These are phyloP conservation scores for Drosophila stalkeri DNA, from an alignment of 2,888 invertebrate species.

Conservation along the genomic window DNA sequence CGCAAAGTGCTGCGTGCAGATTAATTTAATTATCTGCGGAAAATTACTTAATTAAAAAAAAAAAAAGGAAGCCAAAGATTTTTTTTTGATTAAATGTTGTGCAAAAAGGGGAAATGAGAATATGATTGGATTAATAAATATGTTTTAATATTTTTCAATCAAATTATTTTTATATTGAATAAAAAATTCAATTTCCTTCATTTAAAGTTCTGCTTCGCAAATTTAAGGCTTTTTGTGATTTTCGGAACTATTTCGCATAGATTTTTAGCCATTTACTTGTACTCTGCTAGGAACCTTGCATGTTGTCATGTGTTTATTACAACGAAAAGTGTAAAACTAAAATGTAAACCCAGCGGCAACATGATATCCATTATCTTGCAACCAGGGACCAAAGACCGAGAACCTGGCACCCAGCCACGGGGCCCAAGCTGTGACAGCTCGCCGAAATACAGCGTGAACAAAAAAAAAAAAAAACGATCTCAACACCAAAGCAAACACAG, in stretches of 20 bases:
- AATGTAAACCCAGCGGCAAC: constrained; percentile 71
- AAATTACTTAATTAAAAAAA: not conserved
- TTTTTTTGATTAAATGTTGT: not conserved
- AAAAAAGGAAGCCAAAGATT: not conserved
- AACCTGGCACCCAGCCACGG: constrained; percentile 16
- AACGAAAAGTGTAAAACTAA: constrained; percentile 72
- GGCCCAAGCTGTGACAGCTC: constrained; percentile 35
- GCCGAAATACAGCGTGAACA: constrained; percentile 26
- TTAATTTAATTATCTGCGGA: not conserved
- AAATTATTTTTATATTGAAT: not conserved
- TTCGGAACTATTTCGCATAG: constrained; percentile 5
- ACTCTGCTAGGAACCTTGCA: constrained; percentile 19
- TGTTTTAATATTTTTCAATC: not conserved
- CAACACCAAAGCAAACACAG: constrained; percentile 35
- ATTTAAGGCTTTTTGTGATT: not conserved
- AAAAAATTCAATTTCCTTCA: not conserved
- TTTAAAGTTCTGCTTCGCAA: not conserved
- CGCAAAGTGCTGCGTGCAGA: constrained; percentile 2
- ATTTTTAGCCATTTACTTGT: constrained; percentile 18
- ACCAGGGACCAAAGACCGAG: constrained; percentile 27
- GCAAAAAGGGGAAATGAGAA: rapidly evolving
- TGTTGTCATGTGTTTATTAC: constrained; percentile 76
- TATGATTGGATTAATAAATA: not conserved
- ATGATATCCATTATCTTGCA: constrained; percentile 73
- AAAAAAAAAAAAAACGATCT: constrained; percentile 46